A percentile compares a stretch with the other conserved stretches of the same genome.
Conservation (phyloP, 2,113 vertebrate genomes). For the Arvicanthis niloticus region DNA sequence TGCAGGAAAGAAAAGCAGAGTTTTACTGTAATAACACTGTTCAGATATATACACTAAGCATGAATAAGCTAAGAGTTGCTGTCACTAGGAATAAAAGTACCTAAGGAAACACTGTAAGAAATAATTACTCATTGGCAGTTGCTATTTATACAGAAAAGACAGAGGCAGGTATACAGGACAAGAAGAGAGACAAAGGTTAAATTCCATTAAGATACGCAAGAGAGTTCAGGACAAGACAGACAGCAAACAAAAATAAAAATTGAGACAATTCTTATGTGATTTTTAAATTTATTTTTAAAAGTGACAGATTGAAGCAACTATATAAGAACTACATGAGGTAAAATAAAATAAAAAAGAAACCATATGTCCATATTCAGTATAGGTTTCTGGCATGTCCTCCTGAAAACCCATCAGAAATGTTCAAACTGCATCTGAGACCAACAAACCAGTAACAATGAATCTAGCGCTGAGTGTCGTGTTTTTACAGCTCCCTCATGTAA, state of each 20-base stretch:
- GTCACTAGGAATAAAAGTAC: neutral
- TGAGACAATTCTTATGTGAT: neutral
- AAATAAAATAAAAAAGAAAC: neutral
- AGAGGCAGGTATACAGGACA: neutral
- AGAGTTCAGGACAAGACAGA: neutral
- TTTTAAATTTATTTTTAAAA: neutral
- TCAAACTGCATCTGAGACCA: neutral
- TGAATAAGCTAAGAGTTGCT: neutral
- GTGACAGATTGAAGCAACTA: neutral
- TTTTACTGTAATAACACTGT: neutral
- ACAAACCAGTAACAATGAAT: neutral
- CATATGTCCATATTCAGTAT: neutral
- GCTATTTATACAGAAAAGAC: neutral
- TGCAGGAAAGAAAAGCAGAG: neutral
- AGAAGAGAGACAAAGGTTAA: neutral
- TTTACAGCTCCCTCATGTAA: neutral
- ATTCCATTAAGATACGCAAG: neutral
- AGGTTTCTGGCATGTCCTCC: neutral
- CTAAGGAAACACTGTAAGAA: accelerated
- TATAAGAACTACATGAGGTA: neutral
- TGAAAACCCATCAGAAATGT: neutral
- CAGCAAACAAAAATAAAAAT: neutral
- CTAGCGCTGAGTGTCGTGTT: neutral
- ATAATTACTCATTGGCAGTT: neutral
- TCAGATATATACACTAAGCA: neutral